phyloP scores from a whole-genome alignment of 1,140 invertebrate genomes.

The Ganaspis sp. region DNA sequence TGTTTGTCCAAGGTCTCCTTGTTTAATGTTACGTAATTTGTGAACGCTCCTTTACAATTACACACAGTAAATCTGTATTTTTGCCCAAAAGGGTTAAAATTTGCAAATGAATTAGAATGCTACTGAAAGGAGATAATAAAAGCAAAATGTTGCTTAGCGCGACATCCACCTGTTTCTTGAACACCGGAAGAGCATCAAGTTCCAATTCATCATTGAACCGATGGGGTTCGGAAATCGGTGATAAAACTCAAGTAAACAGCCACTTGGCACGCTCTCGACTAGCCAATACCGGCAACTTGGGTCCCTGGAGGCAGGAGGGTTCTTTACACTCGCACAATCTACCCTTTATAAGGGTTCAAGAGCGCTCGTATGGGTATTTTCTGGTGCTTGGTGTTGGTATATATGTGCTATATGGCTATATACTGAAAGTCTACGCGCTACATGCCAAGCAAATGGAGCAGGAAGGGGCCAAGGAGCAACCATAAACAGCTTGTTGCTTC shows the following conservation, averaged over 20 bases:
- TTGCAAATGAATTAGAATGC: neutral
- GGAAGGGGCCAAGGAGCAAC: constrained; percentile 63
- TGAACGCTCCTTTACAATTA: too few species aligned
- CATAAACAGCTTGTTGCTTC: constrained; percentile 78
- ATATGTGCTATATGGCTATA: neutral
- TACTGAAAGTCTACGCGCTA: constrained; percentile 32
- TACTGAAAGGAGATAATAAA: neutral
- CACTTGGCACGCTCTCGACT: constrained; percentile 61
- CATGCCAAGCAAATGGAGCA: constrained; percentile 46
- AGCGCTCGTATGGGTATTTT: constrained; percentile 18
- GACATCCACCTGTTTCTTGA: neutral
- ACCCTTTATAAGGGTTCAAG: constrained; percentile 36
- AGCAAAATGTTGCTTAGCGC: constrained; percentile 2
- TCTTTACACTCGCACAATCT: constrained; percentile 57
- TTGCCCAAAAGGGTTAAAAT: too few species aligned
- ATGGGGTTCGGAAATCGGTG: constrained; percentile 71
- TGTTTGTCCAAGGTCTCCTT: too few species aligned
- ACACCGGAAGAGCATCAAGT: constrained; percentile 9
- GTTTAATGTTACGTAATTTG: too few species aligned
- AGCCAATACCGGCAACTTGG: constrained; percentile 43
- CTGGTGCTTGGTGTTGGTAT: neutral
- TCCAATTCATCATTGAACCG: constrained; percentile 43
- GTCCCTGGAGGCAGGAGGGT: constrained; percentile 54
- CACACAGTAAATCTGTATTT: too few species aligned
- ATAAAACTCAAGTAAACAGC: constrained; percentile 76